Conservation (phyloP, 2,797 vertebrate species). For the Phoeniculus purpureus region DNA sequence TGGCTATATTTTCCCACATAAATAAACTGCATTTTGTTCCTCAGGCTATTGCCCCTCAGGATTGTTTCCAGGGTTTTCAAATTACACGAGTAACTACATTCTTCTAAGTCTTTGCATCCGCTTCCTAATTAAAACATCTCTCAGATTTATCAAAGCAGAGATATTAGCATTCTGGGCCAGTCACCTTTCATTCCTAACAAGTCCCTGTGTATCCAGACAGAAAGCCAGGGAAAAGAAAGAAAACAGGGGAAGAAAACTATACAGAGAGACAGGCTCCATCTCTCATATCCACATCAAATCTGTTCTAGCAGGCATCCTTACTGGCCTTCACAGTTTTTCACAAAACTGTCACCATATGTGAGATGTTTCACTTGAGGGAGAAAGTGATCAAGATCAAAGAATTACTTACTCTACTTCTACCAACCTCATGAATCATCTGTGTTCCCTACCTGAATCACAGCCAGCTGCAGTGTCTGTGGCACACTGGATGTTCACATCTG, state of each 20-base stretch:
- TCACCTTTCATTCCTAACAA: background rate
- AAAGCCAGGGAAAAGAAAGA: background rate
- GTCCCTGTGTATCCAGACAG: background rate
- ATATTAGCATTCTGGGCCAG: conserved; percentile 8
- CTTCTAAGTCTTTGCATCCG: conserved; percentile 11
- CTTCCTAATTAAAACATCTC: conserved; percentile 45
- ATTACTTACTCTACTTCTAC: conserved; percentile 53
- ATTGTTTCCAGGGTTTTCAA: conserved; percentile 34
- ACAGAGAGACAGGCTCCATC: background rate
- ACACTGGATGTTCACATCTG: conserved; percentile 11
- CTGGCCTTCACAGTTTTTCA: conserved; percentile 30
- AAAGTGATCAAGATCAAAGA: conserved; percentile 62
- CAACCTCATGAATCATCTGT: conserved; percentile 60
- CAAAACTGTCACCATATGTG: conserved; percentile 33
- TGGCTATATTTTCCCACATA: conserved; percentile 6
- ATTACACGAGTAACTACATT: background rate
- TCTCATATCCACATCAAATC: conserved; percentile 5
- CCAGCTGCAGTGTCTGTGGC: conserved; percentile 26
- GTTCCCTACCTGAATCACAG: conserved; percentile 45
- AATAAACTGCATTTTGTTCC: conserved; percentile 33
- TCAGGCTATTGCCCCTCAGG: conserved; percentile 10
- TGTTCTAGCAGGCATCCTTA: background rate
- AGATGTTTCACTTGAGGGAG: conserved; percentile 48
- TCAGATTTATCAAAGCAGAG: conserved; percentile 22
- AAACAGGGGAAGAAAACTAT: background rate